These are phyloP conservation scores for Danionella dracula DNA, from an alignment of 2,797 vertebrate genomes.

Conservation along the genomic window DNA sequence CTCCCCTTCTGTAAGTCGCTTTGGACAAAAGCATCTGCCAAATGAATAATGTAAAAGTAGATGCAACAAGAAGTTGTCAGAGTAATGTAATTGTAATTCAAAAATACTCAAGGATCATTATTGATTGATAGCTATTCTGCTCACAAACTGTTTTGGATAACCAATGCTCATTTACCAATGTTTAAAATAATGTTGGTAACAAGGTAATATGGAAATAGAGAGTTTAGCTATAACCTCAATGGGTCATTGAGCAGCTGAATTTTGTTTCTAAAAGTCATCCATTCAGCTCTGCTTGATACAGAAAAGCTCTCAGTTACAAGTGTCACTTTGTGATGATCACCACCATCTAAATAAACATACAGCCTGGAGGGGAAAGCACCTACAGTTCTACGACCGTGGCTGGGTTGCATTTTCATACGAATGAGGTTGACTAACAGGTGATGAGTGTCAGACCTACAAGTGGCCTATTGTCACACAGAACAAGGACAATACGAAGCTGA, in stretches of 20 bases:
- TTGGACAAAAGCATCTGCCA: too few relatives aligned
- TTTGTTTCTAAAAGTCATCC: slow-evolving; percentile 19
- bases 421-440: slow-evolving; percentile 63
- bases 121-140: too few relatives aligned
- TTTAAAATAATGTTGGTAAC: too few relatives aligned
- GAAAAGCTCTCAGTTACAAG: slow-evolving; percentile 43
- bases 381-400: slow-evolving; percentile 41
- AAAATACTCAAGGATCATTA: too few relatives aligned
- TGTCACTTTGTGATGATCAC: slow-evolving; percentile 55
- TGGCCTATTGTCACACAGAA: slow-evolving; percentile 62
- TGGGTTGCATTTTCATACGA: slow-evolving; percentile 58
- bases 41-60: too few relatives aligned
- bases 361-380: slow-evolving; percentile 31
- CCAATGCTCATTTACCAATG: too few relatives aligned
- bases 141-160: too few relatives aligned
- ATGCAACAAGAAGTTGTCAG: too few relatives aligned
- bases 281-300: slow-evolving; percentile 26
- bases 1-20: too few relatives aligned
- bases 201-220: too few relatives aligned
- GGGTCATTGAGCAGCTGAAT: neutral
- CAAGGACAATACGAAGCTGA: slow-evolving; percentile 63
- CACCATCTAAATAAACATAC: slow-evolving; percentile 52
- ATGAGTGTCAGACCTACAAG: slow-evolving; percentile 66
- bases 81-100: too few relatives aligned
- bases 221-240: too few relatives aligned